These are phyloP conservation scores for Myotis pilosus DNA, from an alignment of 2,797 vertebrate genomes.

Conservation along the genomic window DNA sequence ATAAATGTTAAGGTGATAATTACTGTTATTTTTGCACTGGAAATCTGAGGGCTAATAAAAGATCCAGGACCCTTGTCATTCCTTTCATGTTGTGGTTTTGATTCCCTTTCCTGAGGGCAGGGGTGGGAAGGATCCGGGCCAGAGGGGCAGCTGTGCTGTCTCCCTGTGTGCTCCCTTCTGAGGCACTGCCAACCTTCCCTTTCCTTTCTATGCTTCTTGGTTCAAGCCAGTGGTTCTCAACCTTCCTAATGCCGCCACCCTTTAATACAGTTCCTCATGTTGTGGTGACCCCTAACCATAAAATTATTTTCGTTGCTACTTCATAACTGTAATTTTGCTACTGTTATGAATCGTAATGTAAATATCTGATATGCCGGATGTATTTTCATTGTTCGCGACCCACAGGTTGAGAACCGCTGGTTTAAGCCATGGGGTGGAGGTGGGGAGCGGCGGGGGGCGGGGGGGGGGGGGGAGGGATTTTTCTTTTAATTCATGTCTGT, in stretches of 20 bases:
- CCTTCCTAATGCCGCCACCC: too few species aligned
- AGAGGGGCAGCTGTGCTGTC: conserved; percentile 36
- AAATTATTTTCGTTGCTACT: too few species aligned
- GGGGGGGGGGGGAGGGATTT: background rate
- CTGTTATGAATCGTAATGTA: too few species aligned
- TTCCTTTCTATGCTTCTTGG: conserved; percentile 26
- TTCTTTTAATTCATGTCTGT: conserved; percentile 10
- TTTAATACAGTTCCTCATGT: too few species aligned
- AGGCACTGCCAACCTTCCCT: background rate
- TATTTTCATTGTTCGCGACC: too few species aligned
- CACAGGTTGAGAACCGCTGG: background rate
- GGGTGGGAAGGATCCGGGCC: conserved; percentile 31
- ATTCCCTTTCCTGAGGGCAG: conserved; percentile 27
- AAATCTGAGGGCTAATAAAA: background rate
- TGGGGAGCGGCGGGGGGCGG: background rate
- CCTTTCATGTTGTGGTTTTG: background rate
- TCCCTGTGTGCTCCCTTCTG: background rate
- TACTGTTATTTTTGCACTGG: background rate
- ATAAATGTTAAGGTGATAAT: background rate
- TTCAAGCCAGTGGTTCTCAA: background rate
- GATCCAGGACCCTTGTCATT: background rate
- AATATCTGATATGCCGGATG: too few species aligned
- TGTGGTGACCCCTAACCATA: too few species aligned
- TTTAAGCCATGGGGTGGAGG: background rate
- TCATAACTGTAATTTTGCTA: too few species aligned